A percentile compares a stretch with the other conserved stretches of the same genome.
Evolutionary conservation across 2,888 invertebrate genomes (phyloP).

Genomic region (Salticus scenicus): DNA sequence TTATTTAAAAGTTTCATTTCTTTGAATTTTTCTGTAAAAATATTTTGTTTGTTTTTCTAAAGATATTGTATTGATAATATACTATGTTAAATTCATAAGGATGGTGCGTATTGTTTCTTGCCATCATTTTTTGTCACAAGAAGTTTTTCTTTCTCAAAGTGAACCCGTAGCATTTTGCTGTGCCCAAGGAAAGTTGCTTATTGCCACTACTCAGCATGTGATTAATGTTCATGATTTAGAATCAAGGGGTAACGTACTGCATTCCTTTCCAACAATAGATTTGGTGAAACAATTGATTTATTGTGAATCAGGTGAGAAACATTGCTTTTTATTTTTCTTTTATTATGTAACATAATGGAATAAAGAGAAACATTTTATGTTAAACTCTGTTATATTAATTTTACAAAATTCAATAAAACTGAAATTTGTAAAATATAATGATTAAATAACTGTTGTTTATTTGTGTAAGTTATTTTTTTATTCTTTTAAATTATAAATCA

Average conservation of each 20-base stretch:
- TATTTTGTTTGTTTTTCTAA: too few relatives aligned
- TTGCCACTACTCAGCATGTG: constrained; percentile 80
- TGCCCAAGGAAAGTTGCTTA: constrained; percentile 78
- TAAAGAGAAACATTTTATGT: too few relatives aligned
- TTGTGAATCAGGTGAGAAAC: constrained; percentile 61
- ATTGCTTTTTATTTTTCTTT: background rate
- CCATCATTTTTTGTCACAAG: constrained; percentile 82
- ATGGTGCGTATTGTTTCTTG: constrained; percentile 84
- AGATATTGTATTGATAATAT: background rate
- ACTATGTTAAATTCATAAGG: background rate
- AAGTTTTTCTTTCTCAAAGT: constrained; percentile 81
- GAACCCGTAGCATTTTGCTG: constrained; percentile 81
- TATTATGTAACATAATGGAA: too few relatives aligned
- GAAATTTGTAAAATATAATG: too few relatives aligned
- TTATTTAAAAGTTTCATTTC: too few relatives aligned
- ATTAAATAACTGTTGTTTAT: too few relatives aligned
- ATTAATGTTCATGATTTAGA: constrained; percentile 79
- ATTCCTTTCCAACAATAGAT: constrained; percentile 81
- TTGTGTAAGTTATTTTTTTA: too few relatives aligned
- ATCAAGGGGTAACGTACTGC: constrained; percentile 77
- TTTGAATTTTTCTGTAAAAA: too few relatives aligned
- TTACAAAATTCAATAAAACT: too few relatives aligned
- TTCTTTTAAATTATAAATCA: too few relatives aligned
- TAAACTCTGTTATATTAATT: too few relatives aligned
- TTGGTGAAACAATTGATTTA: constrained; percentile 59